phyloP scores from a whole-genome alignment of 2,888 invertebrate genomes.

The Corbicula japonica region DNA sequence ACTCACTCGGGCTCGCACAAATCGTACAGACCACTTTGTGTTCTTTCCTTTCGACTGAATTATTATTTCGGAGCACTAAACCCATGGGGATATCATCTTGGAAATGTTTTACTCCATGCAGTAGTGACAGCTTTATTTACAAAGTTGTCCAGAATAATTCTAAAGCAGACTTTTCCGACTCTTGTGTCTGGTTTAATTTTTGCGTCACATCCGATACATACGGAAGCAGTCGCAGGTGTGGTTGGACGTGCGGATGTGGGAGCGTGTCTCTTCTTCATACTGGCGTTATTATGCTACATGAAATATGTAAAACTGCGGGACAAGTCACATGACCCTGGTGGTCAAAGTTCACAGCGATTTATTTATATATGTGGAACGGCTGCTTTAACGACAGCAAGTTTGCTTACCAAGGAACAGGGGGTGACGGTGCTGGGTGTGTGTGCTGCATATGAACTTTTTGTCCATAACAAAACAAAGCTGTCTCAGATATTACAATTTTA shows the following conservation, averaged over 20 bases:
- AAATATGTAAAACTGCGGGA: slow-evolving; percentile 79
- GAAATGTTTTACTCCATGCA: slow-evolving; percentile 95
- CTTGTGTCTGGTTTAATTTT: slow-evolving; percentile 94
- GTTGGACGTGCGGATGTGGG: slow-evolving; percentile 98
- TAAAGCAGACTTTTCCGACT: slow-evolving; percentile 88
- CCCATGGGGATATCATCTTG: slow-evolving; percentile 92
- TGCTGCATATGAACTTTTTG: slow-evolving; percentile 94
- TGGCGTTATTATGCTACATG: slow-evolving; percentile 94
- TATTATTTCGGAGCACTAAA: slow-evolving; percentile 90
- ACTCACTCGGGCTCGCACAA: slow-evolving; percentile 97
- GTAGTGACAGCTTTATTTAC: slow-evolving; percentile 94
- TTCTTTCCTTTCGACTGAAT: slow-evolving; percentile 95
- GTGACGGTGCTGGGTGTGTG: slow-evolving; percentile 96
- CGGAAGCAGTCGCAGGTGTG: slow-evolving; percentile 95
- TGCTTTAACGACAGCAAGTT: slow-evolving; percentile 92
- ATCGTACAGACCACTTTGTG: slow-evolving; percentile 97
- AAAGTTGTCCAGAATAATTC: slow-evolving; percentile 89
- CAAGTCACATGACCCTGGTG: slow-evolving; percentile 36
- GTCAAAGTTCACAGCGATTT: slow-evolving; percentile 45
- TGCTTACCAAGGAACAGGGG: slow-evolving; percentile 98
- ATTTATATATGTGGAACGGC: slow-evolving; percentile 89
- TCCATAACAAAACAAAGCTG: slow-evolving; percentile 86
- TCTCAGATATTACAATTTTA: slow-evolving; percentile 72
- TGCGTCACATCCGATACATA: slow-evolving; percentile 98
- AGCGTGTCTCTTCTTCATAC: slow-evolving; percentile 95